phyloP scores from a whole-genome alignment of 2,888 invertebrate species.

The Acronicta alni region DNA sequence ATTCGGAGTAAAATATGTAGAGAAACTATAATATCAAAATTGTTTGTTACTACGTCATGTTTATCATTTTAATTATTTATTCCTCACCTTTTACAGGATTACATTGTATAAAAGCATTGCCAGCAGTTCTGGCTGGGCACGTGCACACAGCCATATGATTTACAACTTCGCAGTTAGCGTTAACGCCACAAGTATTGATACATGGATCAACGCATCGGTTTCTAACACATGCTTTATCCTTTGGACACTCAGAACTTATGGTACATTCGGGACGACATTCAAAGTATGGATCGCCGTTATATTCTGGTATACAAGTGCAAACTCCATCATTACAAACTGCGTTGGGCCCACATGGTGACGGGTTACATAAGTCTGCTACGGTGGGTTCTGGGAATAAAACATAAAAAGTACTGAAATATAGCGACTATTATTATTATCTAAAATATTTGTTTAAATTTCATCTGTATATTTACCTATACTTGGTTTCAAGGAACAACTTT shows the following conservation, averaged over 20 bases:
- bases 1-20: neutral
- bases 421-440: neutral
- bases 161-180: slow-evolving; percentile 92
- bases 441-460: neutral
- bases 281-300: slow-evolving; percentile 91
- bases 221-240: slow-evolving; percentile 92
- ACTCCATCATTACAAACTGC: slow-evolving; percentile 89
- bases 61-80: neutral
- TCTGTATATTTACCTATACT: slow-evolving; percentile 79
- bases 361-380: slow-evolving; percentile 89
- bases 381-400: slow-evolving; percentile 67
- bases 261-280: slow-evolving; percentile 93
- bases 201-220: slow-evolving; percentile 93
- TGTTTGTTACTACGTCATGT: neutral
- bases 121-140: slow-evolving; percentile 92
- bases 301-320: slow-evolving; percentile 90
- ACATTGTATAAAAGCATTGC: slow-evolving; percentile 93
- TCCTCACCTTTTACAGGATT: slow-evolving; percentile 86
- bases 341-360: slow-evolving; percentile 91
- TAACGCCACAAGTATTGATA: slow-evolving; percentile 92
- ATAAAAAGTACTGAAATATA: neutral
- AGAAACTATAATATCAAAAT: neutral
- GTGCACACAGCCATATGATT: slow-evolving; percentile 94
- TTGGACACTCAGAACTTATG: slow-evolving; percentile 92
- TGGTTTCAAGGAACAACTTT: slow-evolving; percentile 90